Conservation (phyloP, 2,113 vertebrate genomes). For the Pandion haliaetus region DNA sequence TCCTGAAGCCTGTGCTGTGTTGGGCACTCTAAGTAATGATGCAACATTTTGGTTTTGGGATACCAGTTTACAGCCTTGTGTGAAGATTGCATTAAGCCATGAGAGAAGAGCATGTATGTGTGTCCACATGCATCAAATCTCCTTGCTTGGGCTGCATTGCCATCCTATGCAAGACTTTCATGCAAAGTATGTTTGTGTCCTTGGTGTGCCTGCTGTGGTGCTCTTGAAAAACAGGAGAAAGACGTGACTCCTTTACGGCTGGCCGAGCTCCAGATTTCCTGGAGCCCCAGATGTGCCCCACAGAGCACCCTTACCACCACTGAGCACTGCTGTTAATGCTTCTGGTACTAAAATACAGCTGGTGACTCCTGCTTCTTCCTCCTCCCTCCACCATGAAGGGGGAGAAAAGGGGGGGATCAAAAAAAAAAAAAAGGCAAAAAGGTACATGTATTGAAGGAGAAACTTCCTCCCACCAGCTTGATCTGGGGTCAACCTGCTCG, state of each 20-base stretch:
- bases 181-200: not conserved
- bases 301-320: not conserved
- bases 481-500: not conserved
- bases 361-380: not conserved
- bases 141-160: not conserved
- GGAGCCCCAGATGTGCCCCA: not conserved
- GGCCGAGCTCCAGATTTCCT: conserved; percentile 31
- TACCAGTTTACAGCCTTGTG: not conserved
- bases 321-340: not conserved
- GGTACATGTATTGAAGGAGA: not conserved
- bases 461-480: not conserved
- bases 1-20: not conserved
- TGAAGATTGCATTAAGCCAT: not conserved
- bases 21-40: not conserved
- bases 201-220: not conserved
- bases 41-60: not conserved
- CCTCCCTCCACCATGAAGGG: not conserved
- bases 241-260: not conserved
- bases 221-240: conserved; percentile 1
- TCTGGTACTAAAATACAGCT: not conserved
- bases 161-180: not conserved
- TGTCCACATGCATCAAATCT: not conserved
- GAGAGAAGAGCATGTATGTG: not conserved
- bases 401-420: fast-evolving
- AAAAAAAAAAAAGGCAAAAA: not conserved